These are phyloP conservation scores for Lindbergichthys nudifrons DNA, from an alignment of 2,797 vertebrate genomes.

Conservation along the genomic window DNA sequence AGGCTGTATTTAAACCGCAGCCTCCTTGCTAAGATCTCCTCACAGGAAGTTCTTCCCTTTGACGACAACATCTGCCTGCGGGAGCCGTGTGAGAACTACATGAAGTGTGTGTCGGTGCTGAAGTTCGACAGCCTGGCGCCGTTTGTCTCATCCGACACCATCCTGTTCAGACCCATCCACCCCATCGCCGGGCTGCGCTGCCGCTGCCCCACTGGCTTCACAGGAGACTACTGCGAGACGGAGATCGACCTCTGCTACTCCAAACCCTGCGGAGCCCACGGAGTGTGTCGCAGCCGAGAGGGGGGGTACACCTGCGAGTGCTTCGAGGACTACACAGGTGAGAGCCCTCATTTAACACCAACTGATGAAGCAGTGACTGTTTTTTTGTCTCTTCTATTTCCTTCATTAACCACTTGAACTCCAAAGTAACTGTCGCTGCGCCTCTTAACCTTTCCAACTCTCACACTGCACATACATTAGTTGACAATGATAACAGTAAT, in stretches of 20 bases:
- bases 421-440: not conserved
- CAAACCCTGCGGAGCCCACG: slow-evolving; percentile 90
- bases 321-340: slow-evolving; percentile 92
- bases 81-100: slow-evolving; percentile 97
- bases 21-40: slow-evolving; percentile 89
- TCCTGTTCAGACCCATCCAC: slow-evolving; percentile 96
- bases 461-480: not conserved
- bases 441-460: not conserved
- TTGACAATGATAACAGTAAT: not conserved
- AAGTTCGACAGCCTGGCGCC: slow-evolving; percentile 96
- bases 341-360: slow-evolving; percentile 56
- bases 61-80: slow-evolving; percentile 98
- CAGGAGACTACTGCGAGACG: slow-evolving; percentile 95
- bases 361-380: not conserved
- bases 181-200: slow-evolving; percentile 94
- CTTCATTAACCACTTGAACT: slow-evolving; percentile 19
- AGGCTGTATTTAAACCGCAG: slow-evolving; percentile 95
- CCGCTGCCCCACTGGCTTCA: slow-evolving; percentile 94
- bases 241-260: slow-evolving; percentile 98
- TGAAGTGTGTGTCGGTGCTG: slow-evolving; percentile 96
- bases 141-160: slow-evolving; percentile 92
- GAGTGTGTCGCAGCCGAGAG: slow-evolving; percentile 90
- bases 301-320: slow-evolving; percentile 96
- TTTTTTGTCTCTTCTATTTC: not conserved
- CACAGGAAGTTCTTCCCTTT: slow-evolving; percentile 94